Base-by-base conservation (phyloP, 1,140 invertebrate genomes). In the Drosophila pruinosa region DNA sequence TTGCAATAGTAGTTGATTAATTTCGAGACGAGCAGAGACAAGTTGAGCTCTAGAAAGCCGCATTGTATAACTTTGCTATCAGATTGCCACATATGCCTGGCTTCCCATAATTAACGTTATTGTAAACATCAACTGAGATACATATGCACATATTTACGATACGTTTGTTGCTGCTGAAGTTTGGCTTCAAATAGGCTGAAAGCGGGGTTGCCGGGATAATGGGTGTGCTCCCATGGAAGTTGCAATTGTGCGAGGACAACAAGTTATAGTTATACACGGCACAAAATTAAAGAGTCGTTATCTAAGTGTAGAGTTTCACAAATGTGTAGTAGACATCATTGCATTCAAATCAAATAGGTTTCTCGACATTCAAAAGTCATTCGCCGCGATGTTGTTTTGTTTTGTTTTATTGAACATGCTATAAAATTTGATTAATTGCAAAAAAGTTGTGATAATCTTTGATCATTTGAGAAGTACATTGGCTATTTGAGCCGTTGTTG, bases 81-180 rank as follows among this genome's bases (percentile, higher is more conserved):
- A 22, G 15, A n/a, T 38, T 75, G 65, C 69, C 41, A 56, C 80
- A 85, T 76, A 52, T 77, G 80, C 69, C 76, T 61, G 68, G 63
- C 12, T 85, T 85, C 80, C 81, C 80, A 85, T 80, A 85, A 86
- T 85, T 86, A 85, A 65, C 72, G 38, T 62, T 56, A 85, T 86
- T 86, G 80, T 83, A 68, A 65, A 75, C 65, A 67, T 52, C 62
- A 69, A 50, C 47, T 31, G 47, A 50, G 47, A 31, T 50, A 50
- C 58, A 65, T 61, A 62, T 39, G 50, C 47, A 21, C 39, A 57
- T 68, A 56, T 52, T 38, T 57, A 24, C 12, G 47, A 52, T 15
- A 39, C 34, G 10, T 34, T 28, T 38, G 17, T 38, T 4, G 21
- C 12, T 43, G n/a, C 21, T 12, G 15, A 85, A 85, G 53, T 83